Evolutionary conservation across 2,888 invertebrate species (phyloP), one percentile per base, ranked within the genome.

Genomic region (Ferdinandea cuprea): DNA sequence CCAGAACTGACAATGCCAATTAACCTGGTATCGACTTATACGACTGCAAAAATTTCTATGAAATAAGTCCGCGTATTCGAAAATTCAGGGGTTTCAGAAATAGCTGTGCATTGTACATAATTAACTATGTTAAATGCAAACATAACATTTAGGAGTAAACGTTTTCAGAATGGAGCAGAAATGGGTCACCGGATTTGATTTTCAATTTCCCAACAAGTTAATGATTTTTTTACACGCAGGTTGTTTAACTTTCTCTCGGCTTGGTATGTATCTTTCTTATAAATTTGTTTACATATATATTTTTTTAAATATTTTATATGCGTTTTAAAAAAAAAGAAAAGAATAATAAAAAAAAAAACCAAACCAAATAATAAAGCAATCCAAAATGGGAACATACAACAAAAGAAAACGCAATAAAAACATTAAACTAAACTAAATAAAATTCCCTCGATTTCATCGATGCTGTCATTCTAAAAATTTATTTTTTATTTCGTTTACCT

Each of bases 221-320:
- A 83, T 83, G 48, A 54, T 21, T 63, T 78, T 72, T 68, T 83
- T 68, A 68, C 78, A 68, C 58, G 68, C 83, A 83, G 83, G 83
- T 83, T 83, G 56, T 83, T 78, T 78, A 68, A 63, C 83, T 78
- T 83, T 48, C 42, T 61, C 72, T 73, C 73, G 68, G 63, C 78
- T 83, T 83, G 83, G 83, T 83, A 83, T 83, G 83, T 83, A 83
- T 83, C 48, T 56, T 73, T 56, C 58, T 73, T 54, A 68, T 71
- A 81, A 32, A 78, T 32, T 9, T 46, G 52, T 59, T 56, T 28
- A 48, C 6, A 66, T 54, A 44, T 17, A 40, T 13, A 44, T 56
- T 66, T 17, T 69, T 48, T 68, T 5, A 32, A 30, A 54, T 48
- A 48, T 77, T 72, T 77, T 72, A 83, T 77, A 44, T 65, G 77